Evolutionary conservation across 2,113 vertebrate species (phyloP).

Genomic region (Uria lomvia): DNA sequence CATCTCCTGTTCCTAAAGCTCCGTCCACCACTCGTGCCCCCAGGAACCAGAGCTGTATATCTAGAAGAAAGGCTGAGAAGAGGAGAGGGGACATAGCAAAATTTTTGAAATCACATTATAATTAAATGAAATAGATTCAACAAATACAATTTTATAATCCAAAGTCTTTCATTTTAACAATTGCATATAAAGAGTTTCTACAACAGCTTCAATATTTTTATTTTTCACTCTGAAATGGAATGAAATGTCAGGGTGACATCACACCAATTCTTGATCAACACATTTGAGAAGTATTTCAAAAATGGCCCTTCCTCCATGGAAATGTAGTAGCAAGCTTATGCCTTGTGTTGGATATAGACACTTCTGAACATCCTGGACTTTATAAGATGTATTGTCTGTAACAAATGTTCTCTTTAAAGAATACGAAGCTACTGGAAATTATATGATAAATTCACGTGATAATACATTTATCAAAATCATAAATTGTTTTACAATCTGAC

Average conservation of each 20-base stretch:
- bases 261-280: neutral
- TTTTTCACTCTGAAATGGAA: neutral
- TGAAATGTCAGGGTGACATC: neutral
- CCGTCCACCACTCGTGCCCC: neutral
- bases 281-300: neutral
- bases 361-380: neutral
- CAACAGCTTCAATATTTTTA: neutral
- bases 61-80: neutral
- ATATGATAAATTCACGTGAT: neutral
- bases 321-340: rapidly evolving
- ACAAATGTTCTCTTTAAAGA: neutral
- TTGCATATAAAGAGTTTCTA: neutral
- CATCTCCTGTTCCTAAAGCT: neutral
- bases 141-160: neutral
- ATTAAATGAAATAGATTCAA: neutral
- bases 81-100: neutral
- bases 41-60: neutral
- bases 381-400: rapidly evolving
- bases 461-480: neutral
- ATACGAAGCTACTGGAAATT: neutral
- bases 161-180: neutral
- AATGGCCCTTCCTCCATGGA: neutral
- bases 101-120: neutral
- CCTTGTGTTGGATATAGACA: rapidly evolving
- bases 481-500: neutral